Conservation (phyloP, 1,140 invertebrate genomes). For the Diorhabda sublineata region DNA sequence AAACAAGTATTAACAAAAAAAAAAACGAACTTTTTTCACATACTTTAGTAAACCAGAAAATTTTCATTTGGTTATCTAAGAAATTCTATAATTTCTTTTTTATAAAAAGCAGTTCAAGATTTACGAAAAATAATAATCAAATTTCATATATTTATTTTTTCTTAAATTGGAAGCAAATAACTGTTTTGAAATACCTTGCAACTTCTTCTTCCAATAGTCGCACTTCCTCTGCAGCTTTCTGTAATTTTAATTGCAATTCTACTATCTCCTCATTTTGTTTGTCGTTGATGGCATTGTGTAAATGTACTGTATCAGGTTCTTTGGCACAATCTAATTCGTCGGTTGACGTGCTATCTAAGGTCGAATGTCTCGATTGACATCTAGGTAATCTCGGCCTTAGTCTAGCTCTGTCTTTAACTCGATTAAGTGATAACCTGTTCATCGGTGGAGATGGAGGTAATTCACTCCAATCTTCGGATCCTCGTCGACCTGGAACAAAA, state of each 20-base stretch:
- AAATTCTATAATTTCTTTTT: no score
- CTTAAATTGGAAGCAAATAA: no score
- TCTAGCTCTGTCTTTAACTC: slow-evolving; percentile 73
- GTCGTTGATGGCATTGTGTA: slow-evolving; percentile 43
- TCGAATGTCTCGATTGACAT: slow-evolving; percentile 62
- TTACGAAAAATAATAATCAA: no score
- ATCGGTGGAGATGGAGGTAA: slow-evolving; percentile 67
- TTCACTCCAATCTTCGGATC: slow-evolving; percentile 64
- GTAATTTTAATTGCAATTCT: slow-evolving; percentile 66
- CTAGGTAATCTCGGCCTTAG: slow-evolving; percentile 59
- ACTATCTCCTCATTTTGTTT: slow-evolving; percentile 66
- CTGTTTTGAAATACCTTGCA: slow-evolving; percentile 31
- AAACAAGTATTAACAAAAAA: no score
- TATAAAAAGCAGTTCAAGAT: no score
- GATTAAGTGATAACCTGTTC: slow-evolving; percentile 66
- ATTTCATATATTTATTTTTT: no score
- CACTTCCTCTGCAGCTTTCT: slow-evolving; percentile 44
- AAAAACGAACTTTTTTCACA: no score
- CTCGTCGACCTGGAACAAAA: slow-evolving; percentile 45
- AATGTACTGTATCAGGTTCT: slow-evolving; percentile 28
- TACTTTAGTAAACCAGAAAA: no score
- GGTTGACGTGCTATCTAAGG: slow-evolving; percentile 60
- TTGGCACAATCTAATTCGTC: slow-evolving; percentile 54
- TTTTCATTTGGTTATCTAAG: no score
- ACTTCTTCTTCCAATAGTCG: slow-evolving; percentile 42